A percentile compares a stretch with the other conserved stretches of the same genome.
Conservation (phyloP, 2,797 vertebrate species). For the Siniperca scherzeri region DNA sequence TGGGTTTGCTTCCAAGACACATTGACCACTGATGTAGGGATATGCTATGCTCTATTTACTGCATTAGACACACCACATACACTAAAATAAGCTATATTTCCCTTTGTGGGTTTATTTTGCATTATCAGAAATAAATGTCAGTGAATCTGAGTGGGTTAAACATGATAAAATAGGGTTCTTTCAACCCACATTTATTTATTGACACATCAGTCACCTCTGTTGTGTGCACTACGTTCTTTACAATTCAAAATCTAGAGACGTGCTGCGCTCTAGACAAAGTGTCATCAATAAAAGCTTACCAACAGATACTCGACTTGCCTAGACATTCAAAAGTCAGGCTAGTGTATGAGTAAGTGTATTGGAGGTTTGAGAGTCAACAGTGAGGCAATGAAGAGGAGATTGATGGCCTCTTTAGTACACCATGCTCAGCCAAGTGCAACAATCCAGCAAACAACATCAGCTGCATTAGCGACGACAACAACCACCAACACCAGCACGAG, state of each 20-base stretch:
- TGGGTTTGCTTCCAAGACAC: conserved; percentile 47
- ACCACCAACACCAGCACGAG: conserved; percentile 47
- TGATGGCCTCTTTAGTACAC: conserved; percentile 69
- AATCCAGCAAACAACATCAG: conserved; percentile 71
- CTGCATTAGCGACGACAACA: conserved; percentile 57
- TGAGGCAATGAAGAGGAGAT: conserved; percentile 62
- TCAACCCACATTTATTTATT: conserved; percentile 3
- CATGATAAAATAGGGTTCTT: neutral
- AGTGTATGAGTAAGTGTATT: conserved; percentile 22
- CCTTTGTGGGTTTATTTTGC: conserved; percentile 24
- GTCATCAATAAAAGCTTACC: conserved; percentile 29
- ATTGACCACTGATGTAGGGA: conserved; percentile 43
- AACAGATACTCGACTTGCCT: neutral
- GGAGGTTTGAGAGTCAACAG: conserved; percentile 59
- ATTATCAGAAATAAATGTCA: conserved; percentile 15
- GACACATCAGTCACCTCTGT: conserved; percentile 13
- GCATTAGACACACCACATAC: conserved; percentile 43
- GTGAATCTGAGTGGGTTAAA: conserved; percentile 12
- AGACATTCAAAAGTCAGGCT: conserved; percentile 27
- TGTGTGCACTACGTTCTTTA: neutral
- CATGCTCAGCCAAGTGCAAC: conserved; percentile 70
- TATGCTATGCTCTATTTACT: conserved; percentile 42
- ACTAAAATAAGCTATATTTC: conserved; percentile 34
- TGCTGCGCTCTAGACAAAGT: neutral
- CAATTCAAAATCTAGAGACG: conserved; percentile 9